Evolutionary conservation across 2,797 vertebrate genomes (phyloP).

Genomic region (Monodelphis domestica): DNA sequence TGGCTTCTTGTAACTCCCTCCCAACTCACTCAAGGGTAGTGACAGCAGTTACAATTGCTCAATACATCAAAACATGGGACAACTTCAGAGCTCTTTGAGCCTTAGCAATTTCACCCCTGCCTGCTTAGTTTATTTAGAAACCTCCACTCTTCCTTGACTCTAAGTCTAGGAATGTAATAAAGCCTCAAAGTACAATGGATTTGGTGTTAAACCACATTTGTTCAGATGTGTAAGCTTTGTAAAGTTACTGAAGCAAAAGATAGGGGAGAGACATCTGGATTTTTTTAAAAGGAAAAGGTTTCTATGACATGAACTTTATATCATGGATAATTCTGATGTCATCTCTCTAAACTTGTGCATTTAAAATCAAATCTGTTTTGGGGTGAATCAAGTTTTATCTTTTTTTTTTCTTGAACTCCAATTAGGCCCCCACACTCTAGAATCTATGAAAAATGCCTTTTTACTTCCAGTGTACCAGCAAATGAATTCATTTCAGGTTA

Average conservation of each 20-base stretch:
- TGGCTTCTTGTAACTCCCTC: slow-evolving; percentile 1
- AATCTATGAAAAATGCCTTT: neutral
- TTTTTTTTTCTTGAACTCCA: neutral
- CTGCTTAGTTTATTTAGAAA: slow-evolving; percentile 27
- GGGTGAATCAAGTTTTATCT: neutral
- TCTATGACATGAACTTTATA: neutral
- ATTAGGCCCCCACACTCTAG: neutral
- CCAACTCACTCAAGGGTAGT: neutral
- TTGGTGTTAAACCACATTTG: slow-evolving; percentile 27
- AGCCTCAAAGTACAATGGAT: neutral
- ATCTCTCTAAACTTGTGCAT: neutral
- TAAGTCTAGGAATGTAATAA: slow-evolving; percentile 8
- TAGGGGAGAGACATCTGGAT: neutral
- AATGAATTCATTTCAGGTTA: neutral
- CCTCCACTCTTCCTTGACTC: neutral
- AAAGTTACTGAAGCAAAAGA: slow-evolving; percentile 9
- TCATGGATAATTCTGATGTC: neutral
- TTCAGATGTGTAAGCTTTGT: slow-evolving; percentile 21
- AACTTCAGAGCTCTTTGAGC: neutral
- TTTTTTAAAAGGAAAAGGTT: neutral
- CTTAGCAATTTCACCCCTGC: neutral
- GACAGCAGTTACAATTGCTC: neutral
- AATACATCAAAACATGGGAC: slow-evolving; percentile 33
- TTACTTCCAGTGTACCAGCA: neutral
- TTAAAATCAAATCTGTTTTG: neutral